Evolutionary conservation across 2,888 invertebrate genomes (phyloP), one percentile per base, ranked within the genome.

Genomic region (Sarcophaga subvicina): DNA sequence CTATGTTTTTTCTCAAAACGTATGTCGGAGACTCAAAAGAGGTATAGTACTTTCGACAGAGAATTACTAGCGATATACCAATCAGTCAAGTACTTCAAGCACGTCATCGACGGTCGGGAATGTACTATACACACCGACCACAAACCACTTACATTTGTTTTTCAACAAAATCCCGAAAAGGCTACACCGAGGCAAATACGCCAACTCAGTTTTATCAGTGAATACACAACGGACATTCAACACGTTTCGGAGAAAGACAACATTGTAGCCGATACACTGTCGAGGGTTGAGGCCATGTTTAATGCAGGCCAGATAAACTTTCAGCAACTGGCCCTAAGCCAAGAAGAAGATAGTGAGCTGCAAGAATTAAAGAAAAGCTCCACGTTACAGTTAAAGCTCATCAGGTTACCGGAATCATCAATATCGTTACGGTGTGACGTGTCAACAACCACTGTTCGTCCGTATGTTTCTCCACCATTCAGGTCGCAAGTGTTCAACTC

Each of bases 341-440:
- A 69, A 69, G 8, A 59, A 59, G 54, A 4, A 1, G 27, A 71
- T 47, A 59, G 25, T 8, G 54, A 71, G 25, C 27, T 71, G 10
- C 25, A 59, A 14, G 25, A 59, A 6, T 11, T 49, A 4, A 63
- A 22, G 25, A 60, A 64, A 10, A 20, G 49, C 4, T 37, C 69
- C 3, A 86, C 71, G 54, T 60, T 88, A 20, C 80, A 83, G 20
- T 59, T 87, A 8, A 54, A 76, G 12, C 62, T 81, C 11, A 59
- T 86, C 6, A 66, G 59, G 22, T 77, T 88, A 54, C 60, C 77
- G 14, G 64, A 75, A 49, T 76, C 78, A 0, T 22, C 77, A 2
- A 63, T 59, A 12, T 79, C 67, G 12, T 27, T 88, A 17, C 75
- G 79, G 45, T 89, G 80, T 81, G 87, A 89, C 76, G 71, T 80